Base-by-base conservation (phyloP, 2,797 vertebrate species). In the Micropoecilia bifurca region DNA sequence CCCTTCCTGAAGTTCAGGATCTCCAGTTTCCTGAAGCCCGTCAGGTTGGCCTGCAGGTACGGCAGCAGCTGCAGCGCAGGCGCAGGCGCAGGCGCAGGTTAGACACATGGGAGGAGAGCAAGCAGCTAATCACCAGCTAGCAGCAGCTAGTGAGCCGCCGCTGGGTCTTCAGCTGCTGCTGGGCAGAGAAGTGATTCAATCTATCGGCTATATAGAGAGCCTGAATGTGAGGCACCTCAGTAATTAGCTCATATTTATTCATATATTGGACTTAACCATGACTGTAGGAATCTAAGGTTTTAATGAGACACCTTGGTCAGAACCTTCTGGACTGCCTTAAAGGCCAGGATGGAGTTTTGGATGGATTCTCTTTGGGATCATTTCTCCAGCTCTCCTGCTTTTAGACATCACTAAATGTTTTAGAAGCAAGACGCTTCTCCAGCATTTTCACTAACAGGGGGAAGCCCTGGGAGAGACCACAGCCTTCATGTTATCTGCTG, bases 1-100 rank as follows among this genome's bases (percentile, higher is more conserved):
- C 97, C 97, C 0, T 97, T 97, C 85, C 96, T 94, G 95, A 99
- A 99, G 95, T 96, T 98, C 0, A 99, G 96, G 66, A 99, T 97
- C 95, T 99, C 97, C 83, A 99, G 93, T 0, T 98, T 96, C 89
- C 95, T 97, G 93, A 99, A 99, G 74, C 98, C 98, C 0, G 97
- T 98, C 22, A 99, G 96, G 93, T 97, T 98, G 71, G 97, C 96
- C 87, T 94, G 96, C 33, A 99, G 95, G 88, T 95, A 98, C 0
- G 97, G 97, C 81, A 98, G 94, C 81, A 99, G 94, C 98, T 99
- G 95, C 53, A 12, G 45, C 20, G 20, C 33, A 33, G 33, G 33
- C 33, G 20, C 48, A 50, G 8, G 48, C 20, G 48, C 48, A 25
- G 48, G 7, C 48, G 1, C 3, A 50, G 20, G 48, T 50, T 50